These are phyloP conservation scores for Equus quagga DNA, from an alignment of 2,113 vertebrate species.

Conservation along the genomic window DNA sequence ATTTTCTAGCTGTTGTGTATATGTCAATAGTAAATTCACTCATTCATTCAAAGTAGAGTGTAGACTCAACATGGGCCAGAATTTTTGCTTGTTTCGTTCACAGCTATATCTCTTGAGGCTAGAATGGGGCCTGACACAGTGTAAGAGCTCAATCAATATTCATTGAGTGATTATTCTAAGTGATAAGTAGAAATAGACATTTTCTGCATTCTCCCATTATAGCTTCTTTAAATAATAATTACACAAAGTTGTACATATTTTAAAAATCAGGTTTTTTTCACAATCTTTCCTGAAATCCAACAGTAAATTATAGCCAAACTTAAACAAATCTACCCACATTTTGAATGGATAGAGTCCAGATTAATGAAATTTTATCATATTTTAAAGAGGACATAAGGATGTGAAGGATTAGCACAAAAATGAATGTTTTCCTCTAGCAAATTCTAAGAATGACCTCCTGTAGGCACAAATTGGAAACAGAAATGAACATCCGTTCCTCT, in stretches of 20 bases:
- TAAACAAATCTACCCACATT: conserved; percentile 15
- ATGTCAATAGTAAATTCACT: not conserved
- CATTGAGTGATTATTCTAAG: not conserved
- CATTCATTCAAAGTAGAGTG: conserved; percentile 11
- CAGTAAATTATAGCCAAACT: conserved; percentile 23
- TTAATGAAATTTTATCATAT: not conserved
- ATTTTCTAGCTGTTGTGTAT: not conserved
- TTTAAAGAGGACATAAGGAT: not conserved
- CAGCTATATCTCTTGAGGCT: not conserved
- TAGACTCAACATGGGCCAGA: not conserved
- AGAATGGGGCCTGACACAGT: not conserved
- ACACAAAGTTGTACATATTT: not conserved
- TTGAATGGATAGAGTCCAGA: not conserved
- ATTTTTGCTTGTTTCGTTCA: conserved; percentile 12
- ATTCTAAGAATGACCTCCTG: not conserved
- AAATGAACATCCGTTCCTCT: not conserved
- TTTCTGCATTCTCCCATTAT: not conserved
- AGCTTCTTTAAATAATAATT: conserved; percentile 27
- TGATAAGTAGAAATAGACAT: not conserved
- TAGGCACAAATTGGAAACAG: not conserved
- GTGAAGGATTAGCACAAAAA: not conserved
- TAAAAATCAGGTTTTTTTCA: not conserved
- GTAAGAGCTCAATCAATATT: not conserved
- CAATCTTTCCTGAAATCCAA: not conserved
- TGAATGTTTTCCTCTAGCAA: not conserved